These are phyloP conservation scores for Lytechinus pictus DNA, from an alignment of 35 echinoderm and acorn worm genomes.

Conservation along the genomic window DNA sequence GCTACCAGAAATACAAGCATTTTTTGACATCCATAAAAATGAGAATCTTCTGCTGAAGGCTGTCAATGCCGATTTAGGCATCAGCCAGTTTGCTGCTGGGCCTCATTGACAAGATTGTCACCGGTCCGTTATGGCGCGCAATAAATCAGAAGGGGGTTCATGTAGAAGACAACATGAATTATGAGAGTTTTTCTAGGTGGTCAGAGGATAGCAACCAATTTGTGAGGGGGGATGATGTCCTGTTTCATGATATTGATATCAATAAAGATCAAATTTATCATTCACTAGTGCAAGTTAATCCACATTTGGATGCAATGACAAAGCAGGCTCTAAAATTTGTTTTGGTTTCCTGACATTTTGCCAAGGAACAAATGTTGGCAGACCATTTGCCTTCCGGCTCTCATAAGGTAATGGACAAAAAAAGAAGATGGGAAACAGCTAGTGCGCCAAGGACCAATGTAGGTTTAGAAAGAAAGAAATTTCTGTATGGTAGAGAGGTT, in stretches of 20 bases:
- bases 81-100: not conserved
- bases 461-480: too few species aligned
- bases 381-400: constrained; percentile 7
- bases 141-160: not conserved
- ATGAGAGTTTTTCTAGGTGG: constrained; percentile 51
- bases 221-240: constrained; percentile 50
- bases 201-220: constrained; percentile 49
- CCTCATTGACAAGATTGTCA: not conserved
- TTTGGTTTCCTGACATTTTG: not conserved
- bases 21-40: constrained; percentile 62
- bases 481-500: too few species aligned
- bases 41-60: constrained; percentile 64
- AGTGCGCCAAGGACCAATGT: constrained; percentile 35
- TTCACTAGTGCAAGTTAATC: too few species aligned
- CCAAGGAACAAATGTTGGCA: too few species aligned
- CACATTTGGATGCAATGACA: not conserved
- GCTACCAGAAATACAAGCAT: constrained; percentile 20
- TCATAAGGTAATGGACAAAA: constrained; percentile 26
- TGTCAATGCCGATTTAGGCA: not conserved
- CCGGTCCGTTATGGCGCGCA: not conserved
- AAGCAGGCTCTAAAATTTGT: constrained; percentile 24
- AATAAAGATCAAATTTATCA: not conserved
- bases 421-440: constrained; percentile 11
- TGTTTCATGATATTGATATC: constrained; percentile 49
- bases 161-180: constrained; percentile 40